phyloP scores from a whole-genome alignment of 2,797 vertebrate species.

The Protonibea diacanthus region DNA sequence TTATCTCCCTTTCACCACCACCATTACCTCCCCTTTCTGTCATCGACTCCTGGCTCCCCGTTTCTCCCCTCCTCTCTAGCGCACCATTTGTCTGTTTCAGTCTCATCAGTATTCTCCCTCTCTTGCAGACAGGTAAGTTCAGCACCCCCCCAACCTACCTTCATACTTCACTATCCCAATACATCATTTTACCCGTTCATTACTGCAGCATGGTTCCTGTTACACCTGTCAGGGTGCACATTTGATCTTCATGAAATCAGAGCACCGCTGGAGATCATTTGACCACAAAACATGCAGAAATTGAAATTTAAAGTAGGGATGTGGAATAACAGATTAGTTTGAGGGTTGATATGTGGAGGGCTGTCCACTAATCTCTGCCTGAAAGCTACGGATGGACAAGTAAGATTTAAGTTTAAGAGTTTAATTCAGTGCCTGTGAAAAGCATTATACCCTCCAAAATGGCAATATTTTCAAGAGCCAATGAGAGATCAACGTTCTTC shows the following conservation, averaged over 20 bases:
- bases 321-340: background rate
- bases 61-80: conserved; percentile 39
- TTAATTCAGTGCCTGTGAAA: background rate
- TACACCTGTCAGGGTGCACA: conserved; percentile 26
- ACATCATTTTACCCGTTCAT: conserved; percentile 37
- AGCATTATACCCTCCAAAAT: background rate
- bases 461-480: background rate
- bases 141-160: conserved; percentile 20
- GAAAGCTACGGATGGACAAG: background rate
- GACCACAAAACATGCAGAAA: conserved; percentile 15
- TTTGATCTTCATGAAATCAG: conserved; percentile 46
- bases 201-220: conserved; percentile 40
- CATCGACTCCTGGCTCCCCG: conserved; percentile 44
- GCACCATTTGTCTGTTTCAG: conserved; percentile 61
- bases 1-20: conserved; percentile 69
- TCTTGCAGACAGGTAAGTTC: conserved; percentile 55
- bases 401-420: background rate
- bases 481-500: background rate
- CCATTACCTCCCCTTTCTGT: conserved; percentile 63
- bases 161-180: conserved; percentile 25
- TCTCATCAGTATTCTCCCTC: conserved; percentile 65
- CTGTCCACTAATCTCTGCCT: background rate
- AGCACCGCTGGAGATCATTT: conserved; percentile 19
- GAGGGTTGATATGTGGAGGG: background rate
- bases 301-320: conserved; percentile 30